Base-by-base conservation (phyloP, 2,797 vertebrate genomes). In the Catostomus latipinnis region DNA sequence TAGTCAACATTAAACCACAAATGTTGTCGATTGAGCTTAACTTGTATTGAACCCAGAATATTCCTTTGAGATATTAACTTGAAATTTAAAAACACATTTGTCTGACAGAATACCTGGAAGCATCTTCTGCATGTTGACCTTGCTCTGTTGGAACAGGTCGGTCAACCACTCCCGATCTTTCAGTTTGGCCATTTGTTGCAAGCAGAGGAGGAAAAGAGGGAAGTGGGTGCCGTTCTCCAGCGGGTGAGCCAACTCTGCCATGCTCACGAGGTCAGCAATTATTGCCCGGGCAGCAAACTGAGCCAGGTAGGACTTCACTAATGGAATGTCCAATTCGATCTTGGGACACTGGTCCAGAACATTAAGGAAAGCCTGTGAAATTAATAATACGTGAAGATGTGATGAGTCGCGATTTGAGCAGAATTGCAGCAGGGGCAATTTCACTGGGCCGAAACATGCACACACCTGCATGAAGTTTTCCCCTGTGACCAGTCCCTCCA, bases 111-210 rank as follows among this genome's bases (percentile, higher is more conserved):
- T 92, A 99, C 98, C 97, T 92, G 98, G 97, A 78, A 99, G 93
- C 97, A 99, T 99, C 91, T 97, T 99, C 93, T 98, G 96, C 97
- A 99, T 99, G 87, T 96, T 98, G 92, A 99, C 96, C 91, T 96
- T 97, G 94, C 97, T 98, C 92, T 95, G 96, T 91, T 96, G 96
- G 92, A 99, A 98, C 85, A 98, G 88, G 84, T 98, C 97, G 0
- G 96, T 96, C 82, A 99, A 93, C 98, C 97, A 98, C 87, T 99
- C 97, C 8, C 95, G 94, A 90, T 98, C 97, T 91, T 95, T 96
- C 84, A 99, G 90, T 91, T 97, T 98, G 89, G 97, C 96, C 63
- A 96, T 93, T 84, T 99, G 98, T 88, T 99, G 97, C 92, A 99
- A 96, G 90, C 98, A 99, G 88, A 99, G 97, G 93, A 99, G 92